phyloP scores from a whole-genome alignment of 2,113 vertebrate species.

The Argyrosomus japonicus region DNA sequence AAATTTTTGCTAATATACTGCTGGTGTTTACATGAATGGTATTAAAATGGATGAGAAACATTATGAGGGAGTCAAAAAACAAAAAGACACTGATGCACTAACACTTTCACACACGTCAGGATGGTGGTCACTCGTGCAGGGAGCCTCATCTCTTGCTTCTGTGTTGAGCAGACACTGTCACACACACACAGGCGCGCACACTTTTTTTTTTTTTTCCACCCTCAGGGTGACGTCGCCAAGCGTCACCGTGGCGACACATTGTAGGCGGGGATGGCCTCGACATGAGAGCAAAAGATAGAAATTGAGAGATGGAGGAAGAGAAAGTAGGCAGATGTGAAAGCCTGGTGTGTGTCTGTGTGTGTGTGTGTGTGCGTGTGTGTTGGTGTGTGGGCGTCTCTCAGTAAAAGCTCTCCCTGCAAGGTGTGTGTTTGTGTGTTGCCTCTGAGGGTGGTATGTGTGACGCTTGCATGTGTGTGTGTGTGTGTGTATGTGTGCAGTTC shows the following conservation, averaged over 20 bases:
- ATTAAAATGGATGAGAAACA: background rate
- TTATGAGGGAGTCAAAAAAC: background rate
- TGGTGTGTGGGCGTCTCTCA: conserved; percentile 57
- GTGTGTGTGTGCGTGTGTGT: conserved; percentile 8
- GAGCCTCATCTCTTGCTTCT: conserved; percentile 38
- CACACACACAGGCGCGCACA: background rate
- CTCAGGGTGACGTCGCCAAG: conserved; percentile 65
- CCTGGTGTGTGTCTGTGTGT: conserved; percentile 28
- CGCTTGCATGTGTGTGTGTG: background rate
- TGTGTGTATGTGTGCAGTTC: conserved; percentile 32
- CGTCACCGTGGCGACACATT: conserved; percentile 57
- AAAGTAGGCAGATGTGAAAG: conserved; percentile 77
- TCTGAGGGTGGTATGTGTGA: conserved; percentile 54
- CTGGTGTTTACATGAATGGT: background rate
- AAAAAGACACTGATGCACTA: conserved; percentile 13
- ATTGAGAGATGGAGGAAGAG: conserved; percentile 61
- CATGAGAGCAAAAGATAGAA: conserved; percentile 55
- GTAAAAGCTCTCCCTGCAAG: conserved; percentile 31
- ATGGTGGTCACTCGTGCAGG: conserved; percentile 52
- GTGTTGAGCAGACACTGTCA: background rate
- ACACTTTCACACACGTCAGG: conserved; percentile 74
- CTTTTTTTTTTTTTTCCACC: conserved; percentile 63
- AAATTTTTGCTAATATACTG: background rate
- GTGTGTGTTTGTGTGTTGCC: conserved; percentile 45
- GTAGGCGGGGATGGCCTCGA: conserved; percentile 70